These are phyloP conservation scores for Cotesia chilonis DNA, from an alignment of 1,140 invertebrate genomes.

Conservation along the genomic window DNA sequence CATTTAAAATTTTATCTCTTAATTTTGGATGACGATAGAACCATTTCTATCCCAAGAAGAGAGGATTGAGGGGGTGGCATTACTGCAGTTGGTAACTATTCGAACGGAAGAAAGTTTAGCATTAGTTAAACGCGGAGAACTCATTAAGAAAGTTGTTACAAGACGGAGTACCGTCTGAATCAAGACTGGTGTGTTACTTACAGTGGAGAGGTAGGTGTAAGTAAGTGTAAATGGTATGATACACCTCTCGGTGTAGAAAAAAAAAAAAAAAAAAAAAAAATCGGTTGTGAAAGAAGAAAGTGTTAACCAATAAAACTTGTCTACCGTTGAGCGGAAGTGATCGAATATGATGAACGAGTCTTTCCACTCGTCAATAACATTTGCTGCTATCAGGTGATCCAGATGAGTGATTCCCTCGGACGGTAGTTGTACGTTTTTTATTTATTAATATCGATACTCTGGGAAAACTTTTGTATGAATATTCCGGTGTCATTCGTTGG, in stretches of 20 bases:
- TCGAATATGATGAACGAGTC: slow-evolving; percentile 57
- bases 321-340: slow-evolving; percentile 46
- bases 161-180: slow-evolving; percentile 25
- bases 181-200: neutral
- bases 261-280: slow-evolving; percentile 26
- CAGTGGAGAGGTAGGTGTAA: neutral
- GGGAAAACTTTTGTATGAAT: no score
- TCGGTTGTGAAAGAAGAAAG: slow-evolving; percentile 38
- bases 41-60: no score
- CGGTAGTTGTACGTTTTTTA: neutral
- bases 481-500: no score
- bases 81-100: slow-evolving; percentile 1
- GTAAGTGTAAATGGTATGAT: neutral
- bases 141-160: slow-evolving; percentile 24
- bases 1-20: no score
- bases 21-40: no score
- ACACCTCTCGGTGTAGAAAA: neutral
- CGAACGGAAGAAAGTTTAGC: slow-evolving; percentile 12
- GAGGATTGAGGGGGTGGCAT: no score
- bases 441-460: no score
- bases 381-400: neutral
- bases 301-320: slow-evolving; percentile 37
- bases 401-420: slow-evolving; percentile 12
- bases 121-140: slow-evolving; percentile 13
- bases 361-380: neutral